Evolutionary conservation across 2,113 vertebrate species (phyloP), one percentile per base, ranked within the genome.

Genomic region (Atractosteus spatula): DNA sequence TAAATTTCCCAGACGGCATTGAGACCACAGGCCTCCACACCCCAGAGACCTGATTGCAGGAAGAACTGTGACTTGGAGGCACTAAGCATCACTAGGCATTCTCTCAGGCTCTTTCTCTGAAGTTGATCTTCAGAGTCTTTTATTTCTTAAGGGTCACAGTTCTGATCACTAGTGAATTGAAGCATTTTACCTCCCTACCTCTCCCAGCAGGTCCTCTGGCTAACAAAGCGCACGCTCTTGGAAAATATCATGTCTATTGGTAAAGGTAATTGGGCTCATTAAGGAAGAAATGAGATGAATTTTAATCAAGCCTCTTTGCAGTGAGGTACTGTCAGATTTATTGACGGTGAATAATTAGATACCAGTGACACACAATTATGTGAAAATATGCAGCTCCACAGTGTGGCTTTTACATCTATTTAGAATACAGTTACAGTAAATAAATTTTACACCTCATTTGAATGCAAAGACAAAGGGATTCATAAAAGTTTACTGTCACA

Each of bases 401-500:
- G 42, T 16, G 43, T 41, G 42, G 62, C 71, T 76, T 74, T 79
- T 55, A 71, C 66, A 67, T 47, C 71, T 51, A 68, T 76, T 85
- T 77, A 66, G 66, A 70, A 76, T 63, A 62, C 29, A 8, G 7
- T 70, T 63, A 69, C 74, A 2, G 29, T 70, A 74, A 70, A 75
- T 56, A n/a, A 55, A 71, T 81, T 79, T 82, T 74, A 83, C 82
- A 76, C 76, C 79, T 84, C 79, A 74, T 83, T 83, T 78, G 54
- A 77, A 82, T 81, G 57, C 71, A 66, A 69, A 77, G 71, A 71
- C 78, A 29, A 73, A 47, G 68, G 71, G 66, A 59, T 11, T 66
- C 59, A 67, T 76, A 77, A 83, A 62, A 62, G 47, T 51, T 51
- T 51, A 51, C 47, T 59, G n/a, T 59, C 14, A n/a, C n/a, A 59